Base-by-base conservation (phyloP, 2,888 invertebrate species). In the Pogonocherus hispidulus region DNA sequence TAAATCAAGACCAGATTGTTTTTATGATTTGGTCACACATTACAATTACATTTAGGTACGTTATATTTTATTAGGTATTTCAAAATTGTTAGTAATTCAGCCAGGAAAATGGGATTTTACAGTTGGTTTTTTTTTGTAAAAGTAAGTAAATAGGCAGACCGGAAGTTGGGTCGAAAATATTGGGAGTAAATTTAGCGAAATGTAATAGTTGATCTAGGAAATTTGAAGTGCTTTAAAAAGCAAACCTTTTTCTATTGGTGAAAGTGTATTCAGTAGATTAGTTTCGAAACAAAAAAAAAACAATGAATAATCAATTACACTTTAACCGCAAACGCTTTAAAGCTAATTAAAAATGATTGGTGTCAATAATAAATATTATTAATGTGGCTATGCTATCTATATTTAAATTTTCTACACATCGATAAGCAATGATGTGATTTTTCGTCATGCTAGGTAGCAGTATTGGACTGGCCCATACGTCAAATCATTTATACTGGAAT, bases 291-390 rank as follows among this genome's bases (percentile, higher is more conserved):
- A 16, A 57, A 57, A 59, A 59, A 47, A 59, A 59, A 49, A 47
- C 46, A 59, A 35, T 49, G 47, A 44, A 46, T 59, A 59, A 59
- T 59, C 59, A 47, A 47, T 59, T 59, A 59, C 47, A 32, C 16
- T 47, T 59, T 35, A 27, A 32, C 59, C 59, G 47, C 59, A 59
- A 47, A 59, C 32, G 19, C 32, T 44, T 59, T 47, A 47, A 14
- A 59, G 47, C 14, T 59, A 59, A 59, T 59, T 35, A 59, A 59
- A 57, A 59, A 59, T 47, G 27, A 47, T 47, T n/a, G 27, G 32
- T 59, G 59, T 32, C 27, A 59, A 47, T 49, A 49, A 59, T 47
- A 59, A 59, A 23, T 46, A 22, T 56, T 56, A 55, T 20, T 37
- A 57, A 47, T 14, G 27, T 8, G 27, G 27, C 27, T 27, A 9